These are phyloP conservation scores for Tetraodon nigroviridis DNA, from an alignment of 2,113 vertebrate genomes.

Conservation along the genomic window DNA sequence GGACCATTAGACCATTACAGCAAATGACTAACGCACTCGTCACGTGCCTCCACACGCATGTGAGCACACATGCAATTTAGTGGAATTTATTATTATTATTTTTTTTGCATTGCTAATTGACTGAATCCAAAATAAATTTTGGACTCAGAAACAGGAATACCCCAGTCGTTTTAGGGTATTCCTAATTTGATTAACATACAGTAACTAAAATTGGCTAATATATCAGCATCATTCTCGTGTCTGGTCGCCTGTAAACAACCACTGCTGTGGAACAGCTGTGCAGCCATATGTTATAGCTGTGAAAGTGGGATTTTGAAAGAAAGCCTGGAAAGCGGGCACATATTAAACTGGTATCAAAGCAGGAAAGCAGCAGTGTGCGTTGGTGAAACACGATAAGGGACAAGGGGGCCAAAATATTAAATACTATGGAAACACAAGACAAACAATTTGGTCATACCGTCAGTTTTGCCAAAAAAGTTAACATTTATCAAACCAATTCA, in stretches of 20 bases:
- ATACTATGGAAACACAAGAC: not conserved
- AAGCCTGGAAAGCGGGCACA: slow-evolving; percentile 23
- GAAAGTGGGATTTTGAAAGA: not conserved
- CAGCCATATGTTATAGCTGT: no score
- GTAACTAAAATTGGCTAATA: no score
- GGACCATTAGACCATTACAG: no score
- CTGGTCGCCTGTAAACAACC: slow-evolving; percentile 84
- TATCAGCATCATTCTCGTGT: not conserved
- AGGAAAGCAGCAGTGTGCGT: slow-evolving; percentile 34
- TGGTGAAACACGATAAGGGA: not conserved
- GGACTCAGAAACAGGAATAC: no score
- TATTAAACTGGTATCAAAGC: slow-evolving; percentile 40
- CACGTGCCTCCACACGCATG: no score
- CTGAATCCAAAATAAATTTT: no score
- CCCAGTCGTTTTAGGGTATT: no score
- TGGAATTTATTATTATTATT: no score
- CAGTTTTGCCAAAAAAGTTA: slow-evolving; percentile 7
- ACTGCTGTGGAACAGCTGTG: slow-evolving; percentile 47
- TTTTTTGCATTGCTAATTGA: no score
- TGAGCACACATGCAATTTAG: no score
- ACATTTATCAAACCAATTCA: slow-evolving; percentile 11
- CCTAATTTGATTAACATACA: no score
- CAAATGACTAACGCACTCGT: no score
- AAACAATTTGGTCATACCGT: not conserved
- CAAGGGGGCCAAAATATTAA: slow-evolving; percentile 17